These are phyloP conservation scores for Scyliorhinus canicula DNA, from an alignment of 2,797 vertebrate species.

Conservation along the genomic window DNA sequence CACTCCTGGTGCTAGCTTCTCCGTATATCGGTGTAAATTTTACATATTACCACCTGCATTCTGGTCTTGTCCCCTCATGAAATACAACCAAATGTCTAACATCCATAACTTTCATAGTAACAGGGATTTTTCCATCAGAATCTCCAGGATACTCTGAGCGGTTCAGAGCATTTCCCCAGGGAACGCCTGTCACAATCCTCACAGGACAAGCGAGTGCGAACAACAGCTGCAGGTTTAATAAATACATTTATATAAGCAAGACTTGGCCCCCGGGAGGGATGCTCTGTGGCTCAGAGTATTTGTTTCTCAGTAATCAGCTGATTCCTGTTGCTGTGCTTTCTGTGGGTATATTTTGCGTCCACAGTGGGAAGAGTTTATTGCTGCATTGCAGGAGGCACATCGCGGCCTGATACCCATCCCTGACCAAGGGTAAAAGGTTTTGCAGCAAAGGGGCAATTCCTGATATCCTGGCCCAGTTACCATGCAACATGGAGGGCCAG, in stretches of 20 bases:
- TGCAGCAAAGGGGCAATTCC: not conserved
- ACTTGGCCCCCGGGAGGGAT: not conserved
- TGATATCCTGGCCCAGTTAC: not conserved
- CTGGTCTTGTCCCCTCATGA: not conserved
- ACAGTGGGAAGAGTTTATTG: not conserved
- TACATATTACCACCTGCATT: not conserved
- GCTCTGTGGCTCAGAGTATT: not conserved
- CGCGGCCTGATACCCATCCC: not conserved
- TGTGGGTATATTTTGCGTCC: not conserved
- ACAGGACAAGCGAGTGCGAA: not conserved
- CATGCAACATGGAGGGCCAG: not conserved
- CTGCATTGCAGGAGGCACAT: not conserved
- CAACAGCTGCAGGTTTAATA: not conserved
- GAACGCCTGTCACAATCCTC: not conserved
- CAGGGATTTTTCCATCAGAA: not conserved
- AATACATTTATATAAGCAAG: not conserved
- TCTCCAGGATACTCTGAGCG: not conserved
- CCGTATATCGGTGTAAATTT: not conserved
- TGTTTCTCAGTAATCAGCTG: not conserved
- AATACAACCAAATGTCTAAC: not conserved
- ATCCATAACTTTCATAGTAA: not conserved
- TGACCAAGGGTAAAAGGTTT: not conserved
- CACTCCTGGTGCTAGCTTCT: not conserved
- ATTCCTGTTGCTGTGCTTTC: not conserved
- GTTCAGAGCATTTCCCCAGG: not conserved